Evolutionary conservation across 1,140 invertebrate species (phyloP).

Genomic region (Drosophila ogumai): DNA sequence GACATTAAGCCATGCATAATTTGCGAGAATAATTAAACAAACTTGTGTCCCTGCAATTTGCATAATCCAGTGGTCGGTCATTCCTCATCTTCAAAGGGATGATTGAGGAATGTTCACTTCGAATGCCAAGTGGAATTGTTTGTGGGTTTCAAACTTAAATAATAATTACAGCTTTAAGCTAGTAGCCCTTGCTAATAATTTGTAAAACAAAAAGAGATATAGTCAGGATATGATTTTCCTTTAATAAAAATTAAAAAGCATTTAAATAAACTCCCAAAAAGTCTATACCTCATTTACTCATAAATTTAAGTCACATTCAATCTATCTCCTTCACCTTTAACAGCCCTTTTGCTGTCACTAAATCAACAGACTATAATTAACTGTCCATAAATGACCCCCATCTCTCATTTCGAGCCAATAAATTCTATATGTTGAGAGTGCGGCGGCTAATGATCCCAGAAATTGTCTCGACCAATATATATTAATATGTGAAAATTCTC

Average conservation of each 20-base stretch:
- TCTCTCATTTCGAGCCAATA: neutral
- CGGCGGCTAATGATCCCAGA: constrained; percentile 13
- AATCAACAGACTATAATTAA: constrained; percentile 12
- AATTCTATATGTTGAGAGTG: neutral
- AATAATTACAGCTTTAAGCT: too few relatives aligned
- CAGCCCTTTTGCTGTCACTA: neutral
- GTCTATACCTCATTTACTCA: neutral
- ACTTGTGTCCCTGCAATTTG: neutral
- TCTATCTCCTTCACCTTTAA: neutral
- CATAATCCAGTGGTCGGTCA: neutral
- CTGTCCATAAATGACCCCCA: neutral
- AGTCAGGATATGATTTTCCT: neutral
- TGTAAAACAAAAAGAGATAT: too few relatives aligned
- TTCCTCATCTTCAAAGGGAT: neutral
- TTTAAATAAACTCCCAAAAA: neutral
- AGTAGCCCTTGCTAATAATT: too few relatives aligned
- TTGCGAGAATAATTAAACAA: constrained; percentile 12
- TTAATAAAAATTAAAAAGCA: neutral
- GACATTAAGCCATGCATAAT: constrained; percentile 19
- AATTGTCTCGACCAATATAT: constrained; percentile 8
- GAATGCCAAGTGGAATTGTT: neutral
- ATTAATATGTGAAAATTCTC: neutral
- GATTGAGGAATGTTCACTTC: neutral
- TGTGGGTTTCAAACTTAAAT: neutral
- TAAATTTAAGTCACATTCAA: neutral